These are phyloP conservation scores for Autographa gamma DNA, from an alignment of 2,888 invertebrate genomes.

Conservation along the genomic window DNA sequence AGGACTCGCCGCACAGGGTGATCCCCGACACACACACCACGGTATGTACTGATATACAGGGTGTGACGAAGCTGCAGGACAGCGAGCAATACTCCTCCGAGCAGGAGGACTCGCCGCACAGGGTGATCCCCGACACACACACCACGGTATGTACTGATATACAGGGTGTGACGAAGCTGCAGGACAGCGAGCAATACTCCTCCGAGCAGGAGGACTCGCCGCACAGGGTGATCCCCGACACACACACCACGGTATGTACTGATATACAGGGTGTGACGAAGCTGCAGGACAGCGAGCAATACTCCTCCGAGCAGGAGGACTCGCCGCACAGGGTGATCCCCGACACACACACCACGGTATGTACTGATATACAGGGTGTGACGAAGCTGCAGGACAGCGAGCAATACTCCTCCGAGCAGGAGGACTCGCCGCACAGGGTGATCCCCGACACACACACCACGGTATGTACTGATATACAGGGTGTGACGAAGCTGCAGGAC, in stretches of 20 bases:
- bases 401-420: slow-evolving; percentile 76
- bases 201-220: slow-evolving; percentile 68
- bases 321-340: slow-evolving; percentile 29
- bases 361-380: slow-evolving; percentile 1
- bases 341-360: slow-evolving; percentile 47
- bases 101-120: slow-evolving; percentile 57
- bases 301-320: slow-evolving; percentile 74
- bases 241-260: slow-evolving; percentile 45
- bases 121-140: slow-evolving; percentile 40
- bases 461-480: slow-evolving; percentile 23
- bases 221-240: slow-evolving; percentile 31
- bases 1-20: slow-evolving; percentile 48
- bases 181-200: slow-evolving; percentile 71
- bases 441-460: slow-evolving; percentile 44
- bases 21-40: slow-evolving; percentile 44
- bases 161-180: too few species aligned
- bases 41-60: slow-evolving; percentile 23
- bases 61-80: too few species aligned
- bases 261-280: background rate
- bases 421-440: slow-evolving; percentile 48
- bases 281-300: slow-evolving; percentile 67
- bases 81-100: slow-evolving; percentile 75
- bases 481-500: too few species aligned
- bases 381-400: too few species aligned
- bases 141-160: slow-evolving; percentile 36